phyloP scores from a whole-genome alignment of 2,888 invertebrate genomes.

The Agrilus mali region DNA sequence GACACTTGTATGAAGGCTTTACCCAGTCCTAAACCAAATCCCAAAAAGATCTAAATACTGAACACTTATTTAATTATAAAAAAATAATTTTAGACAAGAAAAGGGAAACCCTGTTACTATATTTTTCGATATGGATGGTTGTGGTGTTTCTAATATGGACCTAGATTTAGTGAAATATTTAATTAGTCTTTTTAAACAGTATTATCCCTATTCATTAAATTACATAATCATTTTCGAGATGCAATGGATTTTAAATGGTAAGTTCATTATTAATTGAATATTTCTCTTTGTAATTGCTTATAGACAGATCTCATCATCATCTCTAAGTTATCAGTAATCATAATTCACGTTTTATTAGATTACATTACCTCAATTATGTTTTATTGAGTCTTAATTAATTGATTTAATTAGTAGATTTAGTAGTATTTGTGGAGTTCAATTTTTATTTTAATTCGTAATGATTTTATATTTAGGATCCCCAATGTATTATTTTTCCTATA shows the following conservation, averaged over 20 bases:
- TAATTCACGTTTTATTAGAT: neutral
- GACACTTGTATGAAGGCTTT: no score
- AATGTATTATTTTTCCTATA: no score
- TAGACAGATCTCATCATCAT: no score
- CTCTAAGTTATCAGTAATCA: no score
- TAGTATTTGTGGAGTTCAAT: no score
- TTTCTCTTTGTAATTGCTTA: no score
- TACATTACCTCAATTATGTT: neutral
- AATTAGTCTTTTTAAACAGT: slow-evolving; percentile 73
- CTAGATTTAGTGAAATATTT: slow-evolving; percentile 83
- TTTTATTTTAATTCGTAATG: neutral
- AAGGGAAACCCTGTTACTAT: slow-evolving; percentile 67
- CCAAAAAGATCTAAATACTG: neutral
- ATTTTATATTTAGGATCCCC: neutral
- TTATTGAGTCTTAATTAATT: neutral
- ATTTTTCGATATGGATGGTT: slow-evolving; percentile 83
- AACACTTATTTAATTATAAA: neutral
- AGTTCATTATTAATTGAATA: slow-evolving; percentile 18
- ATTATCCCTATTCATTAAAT: slow-evolving; percentile 79
- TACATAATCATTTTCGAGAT: slow-evolving; percentile 86
- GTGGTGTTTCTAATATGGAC: slow-evolving; percentile 79
- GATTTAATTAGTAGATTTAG: neutral
- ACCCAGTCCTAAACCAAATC: no score
- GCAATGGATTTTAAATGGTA: slow-evolving; percentile 86
- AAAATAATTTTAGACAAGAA: slow-evolving; percentile 42